Evolutionary conservation across 35 echinoderm and acorn worm genomes (phyloP).

Genomic region (Antedon bifida): DNA sequence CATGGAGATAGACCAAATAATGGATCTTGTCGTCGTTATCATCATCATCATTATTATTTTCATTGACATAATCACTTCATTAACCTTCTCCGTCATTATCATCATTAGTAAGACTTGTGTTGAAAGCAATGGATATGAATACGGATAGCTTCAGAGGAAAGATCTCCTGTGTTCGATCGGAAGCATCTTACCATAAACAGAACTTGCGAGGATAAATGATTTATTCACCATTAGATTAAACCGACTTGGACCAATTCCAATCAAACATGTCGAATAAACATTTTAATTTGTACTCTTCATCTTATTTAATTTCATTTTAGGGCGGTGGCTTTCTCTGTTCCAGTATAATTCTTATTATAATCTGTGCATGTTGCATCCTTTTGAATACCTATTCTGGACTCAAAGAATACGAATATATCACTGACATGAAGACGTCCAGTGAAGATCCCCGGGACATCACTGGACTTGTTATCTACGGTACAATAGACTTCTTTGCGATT

Average conservation of each 20-base stretch:
- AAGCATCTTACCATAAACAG: no score
- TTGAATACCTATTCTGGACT: not conserved
- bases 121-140: no score
- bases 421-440: not conserved
- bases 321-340: not conserved
- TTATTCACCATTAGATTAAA: no score
- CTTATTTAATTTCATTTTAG: not conserved
- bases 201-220: no score
- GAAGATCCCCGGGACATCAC: not conserved
- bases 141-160: no score
- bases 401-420: not conserved
- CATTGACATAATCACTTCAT: not conserved
- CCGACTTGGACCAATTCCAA: no score
- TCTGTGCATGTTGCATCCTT: not conserved
- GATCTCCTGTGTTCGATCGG: no score
- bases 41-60: not conserved
- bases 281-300: no score
- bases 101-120: no score
- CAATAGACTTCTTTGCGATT: not conserved
- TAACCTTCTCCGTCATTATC: not conserved
- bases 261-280: no score
- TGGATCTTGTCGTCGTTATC: not conserved
- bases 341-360: not conserved
- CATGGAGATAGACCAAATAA: no score
- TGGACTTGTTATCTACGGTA: not conserved